phyloP scores from a whole-genome alignment of 1,140 invertebrate genomes.

The Sycobia sp. region DNA sequence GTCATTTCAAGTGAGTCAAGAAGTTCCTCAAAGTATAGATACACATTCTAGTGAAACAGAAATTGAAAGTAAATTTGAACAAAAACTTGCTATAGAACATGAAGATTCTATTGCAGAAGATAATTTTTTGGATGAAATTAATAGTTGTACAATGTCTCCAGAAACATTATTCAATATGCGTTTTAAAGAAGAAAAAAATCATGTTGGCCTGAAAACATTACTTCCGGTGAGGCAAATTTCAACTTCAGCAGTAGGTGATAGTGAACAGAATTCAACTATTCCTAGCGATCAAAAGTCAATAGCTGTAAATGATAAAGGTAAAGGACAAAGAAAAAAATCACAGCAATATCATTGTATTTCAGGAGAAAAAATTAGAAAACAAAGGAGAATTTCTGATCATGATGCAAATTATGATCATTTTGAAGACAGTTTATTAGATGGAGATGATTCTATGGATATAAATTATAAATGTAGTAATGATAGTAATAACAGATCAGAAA shows the following conservation, averaged over 20 bases:
- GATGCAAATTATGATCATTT: conserved; percentile 19
- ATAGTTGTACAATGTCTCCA: conserved; percentile 53
- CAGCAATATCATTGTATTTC: not conserved
- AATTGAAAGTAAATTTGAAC: conserved; percentile 13
- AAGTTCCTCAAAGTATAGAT: not conserved
- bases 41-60: not conserved
- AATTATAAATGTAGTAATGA: conserved; percentile 12
- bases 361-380: conserved; percentile 17
- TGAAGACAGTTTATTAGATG: conserved; percentile 21
- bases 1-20: not conserved
- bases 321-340: conserved; percentile 7
- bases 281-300: not conserved
- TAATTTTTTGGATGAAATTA: conserved; percentile 34
- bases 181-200: conserved; percentile 51
- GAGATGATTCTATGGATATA: conserved; percentile 1
- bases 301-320: not conserved
- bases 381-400: not conserved
- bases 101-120: conserved; percentile 27
- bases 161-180: conserved; percentile 55
- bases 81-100: conserved; percentile 10
- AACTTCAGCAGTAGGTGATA: not conserved
- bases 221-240: conserved; percentile 56
- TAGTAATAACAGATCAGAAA: not conserved
- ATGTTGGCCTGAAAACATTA: conserved; percentile 62
- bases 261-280: not conserved